Percentiles rank a stretch among this genome's conserved stretches.
phyloP scores from a whole-genome alignment of 2,888 invertebrate species.

The Nomada flava region DNA sequence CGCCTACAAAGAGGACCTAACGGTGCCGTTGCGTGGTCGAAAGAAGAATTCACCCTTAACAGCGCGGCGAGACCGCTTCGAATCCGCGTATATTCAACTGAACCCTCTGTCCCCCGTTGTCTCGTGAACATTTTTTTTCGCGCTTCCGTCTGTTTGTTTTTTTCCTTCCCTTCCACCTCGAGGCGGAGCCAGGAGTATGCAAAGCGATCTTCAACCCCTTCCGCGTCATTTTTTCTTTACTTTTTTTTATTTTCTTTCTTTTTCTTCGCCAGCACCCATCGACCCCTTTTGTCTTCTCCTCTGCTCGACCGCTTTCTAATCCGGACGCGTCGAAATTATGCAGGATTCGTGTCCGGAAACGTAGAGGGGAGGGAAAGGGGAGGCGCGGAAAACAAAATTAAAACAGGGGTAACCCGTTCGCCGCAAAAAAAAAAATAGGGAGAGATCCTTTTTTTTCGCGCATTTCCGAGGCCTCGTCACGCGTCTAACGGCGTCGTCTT shows the following conservation, averaged over 20 bases:
- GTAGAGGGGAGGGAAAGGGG: conserved; percentile 48
- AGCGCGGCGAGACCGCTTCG: conserved; percentile 45
- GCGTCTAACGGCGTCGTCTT: conserved; percentile 68
- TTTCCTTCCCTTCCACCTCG: conserved; percentile 65
- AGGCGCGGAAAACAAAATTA: conserved; percentile 70
- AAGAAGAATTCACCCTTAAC: conserved; percentile 51
- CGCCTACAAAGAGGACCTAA: neutral
- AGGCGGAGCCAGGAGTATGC: conserved; percentile 72
- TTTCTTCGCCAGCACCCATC: conserved; percentile 35
- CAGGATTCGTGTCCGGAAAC: conserved; percentile 62
- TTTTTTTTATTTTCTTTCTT: conserved; percentile 55
- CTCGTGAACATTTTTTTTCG: conserved; percentile 73
- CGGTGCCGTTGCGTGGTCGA: conserved; percentile 29
- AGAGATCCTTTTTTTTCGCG: conserved; percentile 57
- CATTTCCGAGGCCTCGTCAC: conserved; percentile 50
- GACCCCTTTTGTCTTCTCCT: conserved; percentile 28
- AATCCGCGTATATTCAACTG: conserved; percentile 78
- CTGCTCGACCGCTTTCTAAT: conserved; percentile 53
- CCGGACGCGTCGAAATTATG: conserved; percentile 72
- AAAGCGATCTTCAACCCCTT: conserved; percentile 79
- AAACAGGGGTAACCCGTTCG: conserved; percentile 73
- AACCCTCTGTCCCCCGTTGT: conserved; percentile 59
- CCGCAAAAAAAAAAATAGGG: conserved; percentile 37
- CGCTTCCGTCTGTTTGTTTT: conserved; percentile 81
- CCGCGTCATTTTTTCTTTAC: conserved; percentile 72